Evolutionary conservation across 2,113 vertebrate species (phyloP).

Genomic region (Raphicerus campestris): DNA sequence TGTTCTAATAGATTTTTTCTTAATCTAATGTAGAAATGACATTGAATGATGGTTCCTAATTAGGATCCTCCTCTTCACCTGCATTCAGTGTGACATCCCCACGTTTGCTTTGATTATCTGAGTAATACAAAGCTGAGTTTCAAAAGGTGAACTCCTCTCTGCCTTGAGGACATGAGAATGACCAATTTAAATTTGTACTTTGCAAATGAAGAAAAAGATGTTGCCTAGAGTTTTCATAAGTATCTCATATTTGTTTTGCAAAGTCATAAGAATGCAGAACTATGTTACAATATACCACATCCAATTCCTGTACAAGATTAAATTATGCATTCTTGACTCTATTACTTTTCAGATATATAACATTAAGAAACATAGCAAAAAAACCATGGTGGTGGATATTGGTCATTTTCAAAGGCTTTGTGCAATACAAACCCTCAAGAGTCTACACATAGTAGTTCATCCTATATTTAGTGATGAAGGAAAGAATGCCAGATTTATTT

Average conservation of each 20-base stretch:
- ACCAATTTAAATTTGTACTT: neutral
- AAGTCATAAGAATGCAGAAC: neutral
- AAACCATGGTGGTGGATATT: neutral
- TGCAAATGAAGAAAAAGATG: neutral
- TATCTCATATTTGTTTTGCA: neutral
- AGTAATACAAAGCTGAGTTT: neutral
- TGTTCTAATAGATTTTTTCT: slow-evolving; percentile 16
- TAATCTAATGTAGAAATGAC: slow-evolving; percentile 63
- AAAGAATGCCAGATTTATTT: neutral
- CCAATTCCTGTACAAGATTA: neutral
- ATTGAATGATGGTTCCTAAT: slow-evolving; percentile 69
- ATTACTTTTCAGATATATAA: neutral
- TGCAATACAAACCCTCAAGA: neutral
- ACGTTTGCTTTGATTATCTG: neutral
- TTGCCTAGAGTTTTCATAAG: neutral
- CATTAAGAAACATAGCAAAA: neutral
- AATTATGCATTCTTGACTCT: neutral
- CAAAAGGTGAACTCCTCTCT: neutral
- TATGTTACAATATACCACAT: neutral
- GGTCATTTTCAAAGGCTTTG: neutral
- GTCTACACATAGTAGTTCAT: neutral
- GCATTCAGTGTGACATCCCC: neutral
- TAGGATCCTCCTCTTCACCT: slow-evolving; percentile 66
- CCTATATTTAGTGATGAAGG: neutral
- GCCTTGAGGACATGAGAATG: neutral